A percentile compares a stretch with the other conserved stretches of the same genome.
phyloP scores from a whole-genome alignment of 2,888 invertebrate species.

The Helleia helle region DNA sequence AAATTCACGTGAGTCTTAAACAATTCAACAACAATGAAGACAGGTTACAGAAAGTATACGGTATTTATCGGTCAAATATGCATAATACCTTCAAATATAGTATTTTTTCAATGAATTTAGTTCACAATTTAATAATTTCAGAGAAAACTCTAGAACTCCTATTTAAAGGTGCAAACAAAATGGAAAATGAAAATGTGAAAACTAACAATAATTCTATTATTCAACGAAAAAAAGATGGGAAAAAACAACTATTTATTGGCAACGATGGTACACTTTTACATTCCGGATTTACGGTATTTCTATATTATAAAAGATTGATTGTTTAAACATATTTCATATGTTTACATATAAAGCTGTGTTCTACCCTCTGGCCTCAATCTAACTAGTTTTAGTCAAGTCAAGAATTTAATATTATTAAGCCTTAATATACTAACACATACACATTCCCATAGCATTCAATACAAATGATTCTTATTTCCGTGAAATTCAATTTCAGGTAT shows the following conservation, averaged over 20 bases:
- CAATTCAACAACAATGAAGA: conserved; percentile 59
- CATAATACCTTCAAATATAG: not conserved
- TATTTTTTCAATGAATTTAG: too few relatives aligned
- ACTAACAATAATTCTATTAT: not conserved
- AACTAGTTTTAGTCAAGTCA: too few relatives aligned
- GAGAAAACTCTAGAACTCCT: conserved; percentile 54
- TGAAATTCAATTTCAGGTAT: not conserved
- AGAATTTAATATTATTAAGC: not conserved
- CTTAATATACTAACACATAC: not conserved
- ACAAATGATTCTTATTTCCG: too few relatives aligned
- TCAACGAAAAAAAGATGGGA: conserved; percentile 33
- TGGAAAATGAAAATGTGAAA: conserved; percentile 16
- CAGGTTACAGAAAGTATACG: conserved; percentile 54
- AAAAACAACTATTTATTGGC: conserved; percentile 55
- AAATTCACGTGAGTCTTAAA: conserved; percentile 53
- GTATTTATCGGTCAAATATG: conserved; percentile 27
- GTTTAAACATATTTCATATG: too few relatives aligned
- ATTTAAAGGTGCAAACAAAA: conserved; percentile 50
- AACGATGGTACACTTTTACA: conserved; percentile 46
- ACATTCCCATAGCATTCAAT: too few relatives aligned
- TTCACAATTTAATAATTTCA: conserved; percentile 24
- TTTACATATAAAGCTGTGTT: too few relatives aligned
- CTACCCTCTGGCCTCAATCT: too few relatives aligned
- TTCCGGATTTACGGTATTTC: conserved; percentile 43
- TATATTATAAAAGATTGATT: too few relatives aligned